phyloP scores from a whole-genome alignment of 2,797 vertebrate species.

The Enteromius treurensis region DNA sequence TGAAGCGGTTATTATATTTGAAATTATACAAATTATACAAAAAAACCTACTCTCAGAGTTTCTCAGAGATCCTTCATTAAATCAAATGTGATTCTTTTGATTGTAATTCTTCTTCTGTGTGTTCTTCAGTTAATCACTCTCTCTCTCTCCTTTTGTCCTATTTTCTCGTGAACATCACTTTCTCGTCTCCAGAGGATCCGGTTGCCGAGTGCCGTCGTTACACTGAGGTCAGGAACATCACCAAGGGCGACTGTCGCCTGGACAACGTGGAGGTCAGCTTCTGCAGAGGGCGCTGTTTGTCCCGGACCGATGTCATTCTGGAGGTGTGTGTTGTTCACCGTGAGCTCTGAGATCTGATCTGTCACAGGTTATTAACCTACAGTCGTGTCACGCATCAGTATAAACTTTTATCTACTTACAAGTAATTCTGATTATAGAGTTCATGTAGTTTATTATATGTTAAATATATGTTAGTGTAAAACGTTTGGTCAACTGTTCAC shows the following conservation, averaged over 20 bases:
- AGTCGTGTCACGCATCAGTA: background rate
- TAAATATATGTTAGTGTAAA: no score
- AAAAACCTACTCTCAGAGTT: background rate
- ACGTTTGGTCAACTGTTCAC: background rate
- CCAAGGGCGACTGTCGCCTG: constrained; percentile 85
- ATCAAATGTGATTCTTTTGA: constrained; percentile 42
- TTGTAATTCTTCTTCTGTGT: background rate
- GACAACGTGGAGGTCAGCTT: constrained; percentile 87
- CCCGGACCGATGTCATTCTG: constrained; percentile 84
- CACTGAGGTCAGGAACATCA: constrained; percentile 86
- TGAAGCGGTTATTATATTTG: background rate
- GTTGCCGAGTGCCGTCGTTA: constrained; percentile 76
- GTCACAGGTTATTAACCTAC: background rate
- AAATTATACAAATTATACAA: no score
- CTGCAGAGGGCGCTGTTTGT: constrained; percentile 86
- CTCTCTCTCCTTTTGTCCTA: constrained; percentile 13
- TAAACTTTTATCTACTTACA: background rate
- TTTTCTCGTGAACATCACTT: constrained; percentile 23
- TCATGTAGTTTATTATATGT: no score
- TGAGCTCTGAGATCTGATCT: background rate
- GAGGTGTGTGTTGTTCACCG: constrained; percentile 75
- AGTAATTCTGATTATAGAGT: background rate
- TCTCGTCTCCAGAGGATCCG: constrained; percentile 70
- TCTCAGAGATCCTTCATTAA: constrained; percentile 55
- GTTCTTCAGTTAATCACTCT: background rate